Conservation (phyloP, 2,797 vertebrate species). For the Gorsachius magnificus region DNA sequence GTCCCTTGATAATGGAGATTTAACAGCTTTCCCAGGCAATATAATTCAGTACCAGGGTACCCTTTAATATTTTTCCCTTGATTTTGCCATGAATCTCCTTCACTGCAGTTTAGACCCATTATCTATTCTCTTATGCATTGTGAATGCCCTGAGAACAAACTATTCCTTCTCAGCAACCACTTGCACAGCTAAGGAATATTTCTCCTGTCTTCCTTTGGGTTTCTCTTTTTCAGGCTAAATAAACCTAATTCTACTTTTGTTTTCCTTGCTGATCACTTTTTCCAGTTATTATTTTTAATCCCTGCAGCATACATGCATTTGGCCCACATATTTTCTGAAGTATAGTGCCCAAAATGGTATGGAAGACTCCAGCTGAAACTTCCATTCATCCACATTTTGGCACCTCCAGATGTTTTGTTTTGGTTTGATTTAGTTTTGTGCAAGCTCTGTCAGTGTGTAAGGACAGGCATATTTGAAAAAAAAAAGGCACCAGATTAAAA, state of each 20-base stretch:
- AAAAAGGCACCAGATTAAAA: not conserved
- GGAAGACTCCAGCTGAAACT: not conserved
- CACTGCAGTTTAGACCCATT: not conserved
- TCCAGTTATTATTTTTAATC: not conserved
- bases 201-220: not conserved
- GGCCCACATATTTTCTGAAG: not conserved
- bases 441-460: not conserved
- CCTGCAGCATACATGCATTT: not conserved
- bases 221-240: not conserved
- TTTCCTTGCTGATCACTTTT: not conserved
- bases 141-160: not conserved
- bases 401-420: slow-evolving; percentile 1
- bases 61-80: not conserved
- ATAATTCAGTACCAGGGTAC: not conserved
- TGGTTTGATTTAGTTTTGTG: not conserved
- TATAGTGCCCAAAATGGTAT: not conserved
- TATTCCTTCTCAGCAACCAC: not conserved
- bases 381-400: not conserved
- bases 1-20: not conserved
- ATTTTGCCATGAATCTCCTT: not conserved
- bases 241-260: not conserved
- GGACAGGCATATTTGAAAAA: not conserved
- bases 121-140: not conserved
- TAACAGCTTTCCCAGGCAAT: not conserved
- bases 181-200: not conserved